These are phyloP conservation scores for Tinea trinotella DNA, from an alignment of 2,888 invertebrate species.

Conservation along the genomic window DNA sequence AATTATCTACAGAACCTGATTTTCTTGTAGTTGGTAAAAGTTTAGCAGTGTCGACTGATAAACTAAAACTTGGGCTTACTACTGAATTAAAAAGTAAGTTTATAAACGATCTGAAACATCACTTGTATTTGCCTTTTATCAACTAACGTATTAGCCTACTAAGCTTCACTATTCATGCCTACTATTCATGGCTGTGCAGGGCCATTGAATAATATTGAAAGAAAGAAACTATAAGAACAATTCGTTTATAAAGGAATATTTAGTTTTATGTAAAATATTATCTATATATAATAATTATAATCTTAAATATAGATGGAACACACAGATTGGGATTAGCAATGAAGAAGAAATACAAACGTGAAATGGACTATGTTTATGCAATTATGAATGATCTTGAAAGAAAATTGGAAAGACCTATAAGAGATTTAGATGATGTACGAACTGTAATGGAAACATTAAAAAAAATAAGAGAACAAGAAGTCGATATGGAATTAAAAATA, in stretches of 20 bases:
- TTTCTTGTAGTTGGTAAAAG: slow-evolving; percentile 80
- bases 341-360: slow-evolving; percentile 90
- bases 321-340: slow-evolving; percentile 87
- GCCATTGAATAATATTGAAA: no score
- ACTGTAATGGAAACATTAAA: slow-evolving; percentile 94
- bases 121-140: no score
- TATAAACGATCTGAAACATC: not conserved
- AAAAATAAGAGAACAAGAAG: slow-evolving; percentile 94
- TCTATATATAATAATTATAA: not conserved
- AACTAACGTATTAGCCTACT: no score
- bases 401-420: slow-evolving; percentile 88
- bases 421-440: slow-evolving; percentile 94
- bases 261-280: slow-evolving; percentile 1
- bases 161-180: not conserved
- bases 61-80: slow-evolving; percentile 86
- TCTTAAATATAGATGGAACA: slow-evolving; percentile 74
- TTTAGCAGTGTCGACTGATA: slow-evolving; percentile 84
- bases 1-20: slow-evolving; percentile 81
- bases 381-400: slow-evolving; percentile 94
- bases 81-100: slow-evolving; percentile 84
- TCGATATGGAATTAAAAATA: slow-evolving; percentile 94
- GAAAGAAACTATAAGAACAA: no score
- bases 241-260: no score
- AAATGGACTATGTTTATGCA: slow-evolving; percentile 94
- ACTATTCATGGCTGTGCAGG: no score